Evolutionary conservation across 1,140 invertebrate species (phyloP), one percentile per base, ranked within the genome.

Genomic region (Bombus balteatus): DNA sequence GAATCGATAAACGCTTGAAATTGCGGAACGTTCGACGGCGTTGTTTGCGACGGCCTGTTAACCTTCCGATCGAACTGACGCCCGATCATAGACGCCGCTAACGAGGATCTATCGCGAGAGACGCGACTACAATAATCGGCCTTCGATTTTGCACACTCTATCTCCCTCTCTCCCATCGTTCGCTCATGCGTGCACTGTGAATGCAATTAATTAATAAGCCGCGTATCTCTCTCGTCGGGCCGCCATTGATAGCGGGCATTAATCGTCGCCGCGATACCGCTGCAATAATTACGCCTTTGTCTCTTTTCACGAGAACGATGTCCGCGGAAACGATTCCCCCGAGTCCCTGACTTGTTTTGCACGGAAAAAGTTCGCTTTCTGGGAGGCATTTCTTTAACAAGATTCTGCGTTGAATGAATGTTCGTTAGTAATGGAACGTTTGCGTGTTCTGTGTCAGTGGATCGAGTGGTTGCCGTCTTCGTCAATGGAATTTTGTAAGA

Each of bases 191-290:
- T 39, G 53, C 37, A 34, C 75, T 15, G n/a, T 25, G 57, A 57
- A 65, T 25, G 41, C 75, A 85, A 70, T 89, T 88, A 89, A 90
- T 90, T 90, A 90, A 90, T 85, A 87, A 87, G 43, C 41, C 39
- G 57, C 74, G 82, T 74, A 59, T 66, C 37, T 62, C 74, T 41
- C 41, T 57, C 37, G 62, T 43, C 70, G 65, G 65, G 72, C 72
- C 62, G 79, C 68, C 75, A 18, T 83, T 65, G 87, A 71, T 59
- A 75, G 62, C 66, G 68, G 39, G 47, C 79, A 87, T 90, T 84
- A 90, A 90, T 90, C 78, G 83, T 57, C 65, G 79, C 62, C 70
- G 34, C 83, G 88, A 57, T 70, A 62, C 53, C 70, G 43, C 13
- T 71, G 34, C 74, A 88, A 89, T 88, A 88, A 87, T 90, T 77